Evolutionary conservation across 2,113 vertebrate species (phyloP), one percentile per base, ranked within the genome.

Genomic region (Coreoperca whiteheadi): DNA sequence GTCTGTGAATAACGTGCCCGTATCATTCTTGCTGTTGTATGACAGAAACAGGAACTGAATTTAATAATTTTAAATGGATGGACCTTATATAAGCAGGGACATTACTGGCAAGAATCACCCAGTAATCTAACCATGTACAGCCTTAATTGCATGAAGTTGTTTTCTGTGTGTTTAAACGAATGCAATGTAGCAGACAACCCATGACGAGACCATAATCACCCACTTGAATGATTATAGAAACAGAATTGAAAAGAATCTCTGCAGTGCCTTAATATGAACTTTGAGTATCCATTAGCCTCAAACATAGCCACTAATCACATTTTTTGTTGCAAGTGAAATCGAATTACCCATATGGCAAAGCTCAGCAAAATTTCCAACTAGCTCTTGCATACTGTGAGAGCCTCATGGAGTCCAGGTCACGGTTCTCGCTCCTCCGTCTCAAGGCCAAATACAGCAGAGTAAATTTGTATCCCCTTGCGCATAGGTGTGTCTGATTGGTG

Each of bases 381-480:
- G 57, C 71, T 70, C 79, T 7, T 15, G 51, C 85, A 77, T 23
- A 76, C 82, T 84, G 85, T 57, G 56, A 84, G 79, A 93, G 94
- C 93, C 90, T 89, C 89, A 56, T 39, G 64, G 77, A 30, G 59
- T 84, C 78, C 87, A 91, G 93, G 94, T 95, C 93, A 87, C 0
- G 6, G 86, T 88, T 82, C 78, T 74, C 43, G 18, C 78, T 86
- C 71, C 48, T 79, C 41, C 2, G 12, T 89, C 68, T 86, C 37
- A 41, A 53, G 34, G 65, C 79, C 28, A 70, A 80, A 39, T 87
- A 87, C 94, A 94, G 93, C 92, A 88, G 88, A 95, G 92, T 94
- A 96, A 87, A 81, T 96, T 84, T 92, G 85, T 88, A 92, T 89
- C 92, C 96, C 94, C 94, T 90, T 56, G 83, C 77, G 89, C 75